Evolutionary conservation across 2,113 vertebrate genomes (phyloP), one percentile per base, ranked within the genome.

Genomic region (Perccottus glenii): DNA sequence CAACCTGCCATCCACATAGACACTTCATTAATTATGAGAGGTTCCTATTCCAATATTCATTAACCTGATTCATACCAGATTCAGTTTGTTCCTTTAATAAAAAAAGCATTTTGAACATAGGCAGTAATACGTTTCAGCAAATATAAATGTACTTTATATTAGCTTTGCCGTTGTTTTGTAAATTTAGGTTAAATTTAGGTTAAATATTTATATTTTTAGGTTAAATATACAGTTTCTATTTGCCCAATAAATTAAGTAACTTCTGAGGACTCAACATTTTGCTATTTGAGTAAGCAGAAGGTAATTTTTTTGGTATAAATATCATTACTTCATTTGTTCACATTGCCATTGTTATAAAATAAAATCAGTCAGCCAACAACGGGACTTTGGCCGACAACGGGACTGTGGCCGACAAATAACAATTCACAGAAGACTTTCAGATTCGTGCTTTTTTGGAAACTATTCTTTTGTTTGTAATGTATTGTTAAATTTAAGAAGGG

Each of bases 61-160:
- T 80, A 11, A 59, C 64, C 77, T 69, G 70, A 86, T 81, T 89
- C 48, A 27, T 15, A 56, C 63, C 71, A 50, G 43, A 86, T 88
- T 84, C 32, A 77, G 59, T 71, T 50, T 47, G 78, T 81, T 86
- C 35, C 59, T 76, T 74, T 14, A 36, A 75, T 27, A 27, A 27
- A 27, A 27, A 27, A 27, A 27, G 19, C 19, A 27, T 27, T 27
- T 27, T 2, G 19, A 27, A 27, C 19, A 27, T 27, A 55, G 33
- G 33, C 36, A 12, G 7, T 35, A n/a, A 36, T 9, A 35, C 14
- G 33, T 55, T 36, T 9, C 14, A 40, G 38, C 38, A 55, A 38
- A 55, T 55, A n/a, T 2, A 51, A 11, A 11, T 9, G 11, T 9
- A 10, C 16, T 51, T 3, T 16, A 16, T 11, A 6, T n/a, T 45